phyloP scores from a whole-genome alignment of 2,113 vertebrate species.

The Cisticola juncidis region DNA sequence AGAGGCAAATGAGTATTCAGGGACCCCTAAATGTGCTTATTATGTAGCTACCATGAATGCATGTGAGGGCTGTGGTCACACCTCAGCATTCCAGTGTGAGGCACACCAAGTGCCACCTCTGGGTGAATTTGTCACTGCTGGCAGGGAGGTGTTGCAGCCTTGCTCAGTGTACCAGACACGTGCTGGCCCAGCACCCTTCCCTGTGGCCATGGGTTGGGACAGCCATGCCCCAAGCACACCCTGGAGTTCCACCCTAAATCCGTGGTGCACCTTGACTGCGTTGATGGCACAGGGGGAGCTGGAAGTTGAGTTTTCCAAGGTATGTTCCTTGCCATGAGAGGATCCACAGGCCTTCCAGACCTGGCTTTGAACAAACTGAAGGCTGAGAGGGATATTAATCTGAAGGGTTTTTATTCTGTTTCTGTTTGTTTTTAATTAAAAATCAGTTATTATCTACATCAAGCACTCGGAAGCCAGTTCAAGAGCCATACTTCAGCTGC shows the following conservation, averaged over 20 bases:
- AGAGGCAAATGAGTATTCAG: neutral
- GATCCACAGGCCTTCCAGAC: neutral
- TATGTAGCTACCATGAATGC: neutral
- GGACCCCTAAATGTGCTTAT: neutral
- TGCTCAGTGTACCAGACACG: accelerated
- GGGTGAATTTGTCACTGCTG: neutral
- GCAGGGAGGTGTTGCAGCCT: neutral
- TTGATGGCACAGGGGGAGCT: accelerated
- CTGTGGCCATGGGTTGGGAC: accelerated
- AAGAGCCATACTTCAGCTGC: slow-evolving; percentile 7
- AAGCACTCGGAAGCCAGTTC: neutral
- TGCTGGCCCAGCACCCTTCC: neutral
- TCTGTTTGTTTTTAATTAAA: slow-evolving; percentile 25
- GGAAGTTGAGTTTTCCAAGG: neutral
- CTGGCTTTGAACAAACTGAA: neutral
- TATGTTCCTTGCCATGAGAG: neutral
- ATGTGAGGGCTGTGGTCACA: neutral
- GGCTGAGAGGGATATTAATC: neutral
- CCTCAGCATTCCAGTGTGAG: accelerated
- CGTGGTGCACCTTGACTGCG: accelerated
- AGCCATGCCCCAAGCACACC: neutral
- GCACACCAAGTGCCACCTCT: neutral
- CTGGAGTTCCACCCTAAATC: neutral
- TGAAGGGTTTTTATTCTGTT: neutral
- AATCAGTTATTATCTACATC: neutral